These are phyloP conservation scores for Pygoscelis adeliae DNA, from an alignment of 2,113 vertebrate species.

Conservation along the genomic window DNA sequence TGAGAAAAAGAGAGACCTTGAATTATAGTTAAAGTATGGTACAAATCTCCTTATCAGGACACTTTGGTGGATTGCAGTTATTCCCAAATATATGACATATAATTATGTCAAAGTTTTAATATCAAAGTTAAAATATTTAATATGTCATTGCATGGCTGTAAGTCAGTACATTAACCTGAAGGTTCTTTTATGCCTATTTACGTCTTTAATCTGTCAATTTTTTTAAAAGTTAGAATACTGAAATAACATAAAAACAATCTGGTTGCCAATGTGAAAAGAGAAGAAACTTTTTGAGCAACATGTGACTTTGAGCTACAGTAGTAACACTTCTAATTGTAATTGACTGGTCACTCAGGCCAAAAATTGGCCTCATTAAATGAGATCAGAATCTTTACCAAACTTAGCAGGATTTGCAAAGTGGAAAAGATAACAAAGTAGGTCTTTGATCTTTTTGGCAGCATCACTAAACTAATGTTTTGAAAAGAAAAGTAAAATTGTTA, in stretches of 20 bases:
- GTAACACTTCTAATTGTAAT: background rate
- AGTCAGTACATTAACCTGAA: background rate
- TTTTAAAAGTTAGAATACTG: background rate
- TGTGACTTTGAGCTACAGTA: background rate
- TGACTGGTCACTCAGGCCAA: background rate
- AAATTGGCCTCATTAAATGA: background rate
- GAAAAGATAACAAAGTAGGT: background rate
- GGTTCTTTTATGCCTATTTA: background rate
- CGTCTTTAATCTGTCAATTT: background rate
- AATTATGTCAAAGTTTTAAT: background rate
- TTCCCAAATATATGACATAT: background rate
- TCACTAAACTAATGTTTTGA: background rate
- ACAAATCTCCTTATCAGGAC: background rate
- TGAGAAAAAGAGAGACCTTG: background rate
- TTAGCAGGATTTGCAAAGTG: background rate
- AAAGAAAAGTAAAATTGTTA: background rate
- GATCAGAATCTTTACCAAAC: background rate
- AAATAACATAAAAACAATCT: background rate
- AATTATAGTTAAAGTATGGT: background rate
- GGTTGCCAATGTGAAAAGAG: background rate
- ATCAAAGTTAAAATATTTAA: background rate
- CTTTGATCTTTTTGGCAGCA: background rate
- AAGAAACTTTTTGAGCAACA: background rate
- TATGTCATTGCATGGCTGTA: background rate
- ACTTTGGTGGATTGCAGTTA: background rate